Evolutionary conservation across 2,888 invertebrate species (phyloP).

Genomic region (Ecliptopera silaceata): DNA sequence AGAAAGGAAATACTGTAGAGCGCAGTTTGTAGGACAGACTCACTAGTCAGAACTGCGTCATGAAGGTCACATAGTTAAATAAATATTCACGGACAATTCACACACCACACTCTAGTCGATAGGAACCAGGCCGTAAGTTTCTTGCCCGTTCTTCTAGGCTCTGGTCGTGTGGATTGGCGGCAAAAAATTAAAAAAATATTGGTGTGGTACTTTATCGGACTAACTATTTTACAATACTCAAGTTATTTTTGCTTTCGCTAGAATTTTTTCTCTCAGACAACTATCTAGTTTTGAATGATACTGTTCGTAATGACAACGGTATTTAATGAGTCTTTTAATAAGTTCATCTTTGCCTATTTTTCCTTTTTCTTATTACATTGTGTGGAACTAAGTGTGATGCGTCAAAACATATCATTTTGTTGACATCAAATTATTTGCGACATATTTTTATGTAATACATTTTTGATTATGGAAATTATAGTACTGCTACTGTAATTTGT

Average conservation of each 20-base stretch:
- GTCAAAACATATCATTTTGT: background rate
- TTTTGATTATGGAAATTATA: background rate
- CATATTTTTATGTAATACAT: background rate
- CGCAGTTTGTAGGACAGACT: background rate
- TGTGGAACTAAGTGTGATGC: background rate
- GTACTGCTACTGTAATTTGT: background rate
- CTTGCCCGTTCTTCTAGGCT: too few relatives aligned
- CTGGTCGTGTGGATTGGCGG: too few relatives aligned
- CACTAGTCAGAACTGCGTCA: too few relatives aligned
- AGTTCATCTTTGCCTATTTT: too few relatives aligned
- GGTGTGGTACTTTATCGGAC: too few relatives aligned
- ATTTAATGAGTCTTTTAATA: conserved; percentile 1
- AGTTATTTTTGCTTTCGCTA: background rate
- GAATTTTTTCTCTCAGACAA: background rate
- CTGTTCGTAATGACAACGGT: conserved; percentile 1
- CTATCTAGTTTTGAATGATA: background rate
- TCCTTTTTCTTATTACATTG: too few relatives aligned
- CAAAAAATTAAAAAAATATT: too few relatives aligned
- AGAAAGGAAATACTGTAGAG: conserved; percentile 1
- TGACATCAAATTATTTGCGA: background rate
- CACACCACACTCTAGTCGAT: too few relatives aligned
- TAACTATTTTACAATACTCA: too few relatives aligned
- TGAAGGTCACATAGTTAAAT: too few relatives aligned
- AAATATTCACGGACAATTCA: too few relatives aligned
- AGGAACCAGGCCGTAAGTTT: too few relatives aligned